These are phyloP conservation scores for Lontra canadensis DNA, from an alignment of 2,113 vertebrate species.

Conservation along the genomic window DNA sequence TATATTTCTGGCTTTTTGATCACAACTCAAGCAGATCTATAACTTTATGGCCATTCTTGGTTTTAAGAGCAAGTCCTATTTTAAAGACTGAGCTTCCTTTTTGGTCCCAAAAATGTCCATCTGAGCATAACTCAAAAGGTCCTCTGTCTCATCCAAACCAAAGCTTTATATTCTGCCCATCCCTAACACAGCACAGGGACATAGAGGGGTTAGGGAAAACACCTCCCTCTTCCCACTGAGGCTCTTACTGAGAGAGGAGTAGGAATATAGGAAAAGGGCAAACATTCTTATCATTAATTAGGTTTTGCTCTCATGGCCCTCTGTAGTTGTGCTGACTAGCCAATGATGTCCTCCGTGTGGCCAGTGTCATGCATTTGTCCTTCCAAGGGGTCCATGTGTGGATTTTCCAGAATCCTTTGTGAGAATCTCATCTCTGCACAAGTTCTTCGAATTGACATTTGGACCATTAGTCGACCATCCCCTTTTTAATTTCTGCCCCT, in stretches of 20 bases:
- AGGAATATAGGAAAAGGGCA: neutral
- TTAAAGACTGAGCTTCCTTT: neutral
- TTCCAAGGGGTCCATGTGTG: neutral
- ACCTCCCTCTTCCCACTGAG: neutral
- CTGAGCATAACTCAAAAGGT: neutral
- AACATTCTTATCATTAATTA: neutral
- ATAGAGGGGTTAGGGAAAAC: neutral
- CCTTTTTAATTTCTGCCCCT: neutral
- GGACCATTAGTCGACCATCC: neutral
- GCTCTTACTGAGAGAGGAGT: neutral
- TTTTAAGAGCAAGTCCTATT: neutral
- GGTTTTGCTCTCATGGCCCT: too few relatives aligned
- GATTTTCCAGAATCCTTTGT: neutral
- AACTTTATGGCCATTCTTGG: neutral
- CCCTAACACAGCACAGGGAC: neutral
- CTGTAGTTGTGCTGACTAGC: neutral
- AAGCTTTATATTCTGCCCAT: too few relatives aligned
- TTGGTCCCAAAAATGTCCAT: neutral
- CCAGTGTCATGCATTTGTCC: fast-evolving
- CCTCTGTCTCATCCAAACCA: neutral
- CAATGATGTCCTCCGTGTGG: neutral
- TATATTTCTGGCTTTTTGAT: neutral
- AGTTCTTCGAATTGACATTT: neutral
- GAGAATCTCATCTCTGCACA: neutral
- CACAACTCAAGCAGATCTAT: neutral